Conservation (phyloP, 2,113 vertebrate species). For the Larimichthys polyactis region DNA sequence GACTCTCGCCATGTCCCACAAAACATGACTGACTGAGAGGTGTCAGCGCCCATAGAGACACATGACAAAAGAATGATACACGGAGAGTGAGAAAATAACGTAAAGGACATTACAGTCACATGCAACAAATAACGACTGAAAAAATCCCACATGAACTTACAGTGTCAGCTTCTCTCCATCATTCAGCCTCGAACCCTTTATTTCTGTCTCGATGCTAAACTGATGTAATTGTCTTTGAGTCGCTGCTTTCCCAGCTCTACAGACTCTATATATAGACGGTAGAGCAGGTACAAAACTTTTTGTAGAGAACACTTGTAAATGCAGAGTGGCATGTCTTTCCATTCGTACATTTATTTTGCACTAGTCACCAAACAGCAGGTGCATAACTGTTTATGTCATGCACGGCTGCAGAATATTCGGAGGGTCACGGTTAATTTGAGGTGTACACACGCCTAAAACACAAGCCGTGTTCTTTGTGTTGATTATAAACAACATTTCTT, state of each 20-base stretch:
- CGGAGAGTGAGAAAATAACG: neutral
- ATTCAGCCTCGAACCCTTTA: neutral
- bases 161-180: neutral
- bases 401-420: slow-evolving; percentile 4
- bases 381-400: slow-evolving; percentile 16
- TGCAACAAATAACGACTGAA: neutral
- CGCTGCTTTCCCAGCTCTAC: slow-evolving; percentile 48
- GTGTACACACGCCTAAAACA: neutral
- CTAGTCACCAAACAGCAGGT: slow-evolving; percentile 38
- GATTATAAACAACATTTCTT: neutral
- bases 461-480: neutral
- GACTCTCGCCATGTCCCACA: slow-evolving; percentile 26
- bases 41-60: slow-evolving; percentile 4
- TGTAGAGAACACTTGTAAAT: slow-evolving; percentile 43
- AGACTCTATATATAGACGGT: slow-evolving; percentile 58
- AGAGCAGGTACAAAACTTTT: slow-evolving; percentile 39
- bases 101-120: neutral
- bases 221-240: slow-evolving; percentile 45
- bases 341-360: neutral
- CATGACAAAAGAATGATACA: neutral
- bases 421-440: neutral
- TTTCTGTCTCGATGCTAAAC: slow-evolving; percentile 21
- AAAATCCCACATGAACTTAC: neutral
- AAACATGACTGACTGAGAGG: slow-evolving; percentile 12
- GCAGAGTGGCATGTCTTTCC: slow-evolving; percentile 21